Evolutionary conservation across 2,888 invertebrate species (phyloP).

Genomic region (Drosophila ustulata): DNA sequence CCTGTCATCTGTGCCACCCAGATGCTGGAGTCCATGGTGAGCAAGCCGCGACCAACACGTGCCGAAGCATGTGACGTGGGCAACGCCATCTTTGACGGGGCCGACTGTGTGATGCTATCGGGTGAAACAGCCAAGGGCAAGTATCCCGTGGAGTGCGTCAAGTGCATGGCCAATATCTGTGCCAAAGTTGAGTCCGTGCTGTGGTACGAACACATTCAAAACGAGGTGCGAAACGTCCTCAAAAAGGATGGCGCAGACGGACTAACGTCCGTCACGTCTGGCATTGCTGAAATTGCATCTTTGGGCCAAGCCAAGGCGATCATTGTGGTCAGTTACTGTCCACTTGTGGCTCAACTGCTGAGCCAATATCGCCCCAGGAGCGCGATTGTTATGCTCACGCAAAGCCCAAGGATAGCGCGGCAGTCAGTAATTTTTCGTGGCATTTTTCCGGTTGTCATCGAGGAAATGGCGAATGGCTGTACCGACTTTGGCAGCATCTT

Average conservation of each 20-base stretch:
- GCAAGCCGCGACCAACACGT: slow-evolving; percentile 97
- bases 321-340: slow-evolving; percentile 88
- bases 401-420: slow-evolving; percentile 91
- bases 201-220: slow-evolving; percentile 95
- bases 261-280: slow-evolving; percentile 94
- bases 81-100: slow-evolving; percentile 98
- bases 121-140: slow-evolving; percentile 99
- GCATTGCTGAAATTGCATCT: slow-evolving; percentile 96
- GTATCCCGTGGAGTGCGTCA: slow-evolving; percentile 95
- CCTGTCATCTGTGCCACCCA: slow-evolving; percentile 99
- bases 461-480: slow-evolving; percentile 39
- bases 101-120: slow-evolving; percentile 99
- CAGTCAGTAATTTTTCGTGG: slow-evolving; percentile 86
- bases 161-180: slow-evolving; percentile 96
- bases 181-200: slow-evolving; percentile 98
- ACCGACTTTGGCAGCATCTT: slow-evolving; percentile 45
- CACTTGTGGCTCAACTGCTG: slow-evolving; percentile 90
- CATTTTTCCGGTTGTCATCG: slow-evolving; percentile 50
- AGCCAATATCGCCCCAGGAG: slow-evolving; percentile 97
- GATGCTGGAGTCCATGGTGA: slow-evolving; percentile 99
- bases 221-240: slow-evolving; percentile 87
- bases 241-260: slow-evolving; percentile 89
- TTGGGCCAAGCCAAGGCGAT: slow-evolving; percentile 95
- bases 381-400: slow-evolving; percentile 96
- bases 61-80: slow-evolving; percentile 99